Base-by-base conservation (phyloP, 2,797 vertebrate genomes). In the Danio tinwini region DNA sequence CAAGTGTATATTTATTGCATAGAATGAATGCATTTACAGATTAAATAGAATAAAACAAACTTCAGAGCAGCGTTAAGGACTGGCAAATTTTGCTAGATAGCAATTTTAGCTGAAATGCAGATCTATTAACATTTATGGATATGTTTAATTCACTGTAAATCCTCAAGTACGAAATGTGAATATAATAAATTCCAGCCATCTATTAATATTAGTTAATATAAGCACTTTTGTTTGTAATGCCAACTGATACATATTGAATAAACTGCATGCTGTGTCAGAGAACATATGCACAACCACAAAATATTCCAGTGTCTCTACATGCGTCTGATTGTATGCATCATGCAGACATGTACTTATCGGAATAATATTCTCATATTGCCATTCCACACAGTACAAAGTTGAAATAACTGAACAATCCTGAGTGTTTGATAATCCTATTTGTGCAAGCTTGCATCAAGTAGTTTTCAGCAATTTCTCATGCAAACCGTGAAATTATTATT, bases 61-160 rank as follows among this genome's bases (percentile, higher is more conserved):
- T 37, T 61, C 29, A 59, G 13, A 39, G 39, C 7, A 61, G 7
- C 3, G 29, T 61, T 12, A 61, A 61, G 13, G 13, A 11, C 62
- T 17, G 37, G 7, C 40, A 12, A 64, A 17, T 64, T 64, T 64
- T 17, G 14, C 4, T 16, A 14, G 39, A 17, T n/a, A 17, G 9
- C 7, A 7, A 14, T n/a, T 16, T 7, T 62, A 9, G 16, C n/a
- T 40, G 7, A 19, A 13, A 17, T 65, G 45, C 13, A 58, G 6
- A 44, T 58, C 1, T 16, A 29, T 64, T 7, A 64, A 42, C 17
- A 63, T 45, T 17, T 40, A 14, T 80, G 47, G 16, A 17, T 67
- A 13, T 1, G 7, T 53, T 29, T 70, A 3, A 52, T 85, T 85
- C 73, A 79, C 76, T 82, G 78, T 0, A 80, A 74, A 82, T 44